These are phyloP conservation scores for Eristalis tenax DNA, from an alignment of 2,888 invertebrate species.

Conservation along the genomic window DNA sequence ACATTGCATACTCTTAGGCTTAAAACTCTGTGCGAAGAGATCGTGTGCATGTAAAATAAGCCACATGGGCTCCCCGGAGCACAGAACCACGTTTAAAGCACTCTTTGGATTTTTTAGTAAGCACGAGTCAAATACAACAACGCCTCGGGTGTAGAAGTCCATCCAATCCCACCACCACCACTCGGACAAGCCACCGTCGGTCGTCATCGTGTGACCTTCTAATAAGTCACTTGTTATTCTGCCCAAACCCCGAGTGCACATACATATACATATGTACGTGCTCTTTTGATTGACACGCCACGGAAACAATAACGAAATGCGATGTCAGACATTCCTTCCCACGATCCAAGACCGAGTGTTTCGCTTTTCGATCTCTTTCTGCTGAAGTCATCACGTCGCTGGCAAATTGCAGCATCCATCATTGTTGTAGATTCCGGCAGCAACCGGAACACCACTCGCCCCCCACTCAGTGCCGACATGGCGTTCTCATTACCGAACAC, in stretches of 20 bases:
- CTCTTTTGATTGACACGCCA: conserved; percentile 31
- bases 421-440: conserved; percentile 30
- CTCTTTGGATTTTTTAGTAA: too few relatives aligned
- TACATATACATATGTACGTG: not conserved
- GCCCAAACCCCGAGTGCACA: not conserved
- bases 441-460: conserved; percentile 15
- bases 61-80: too few relatives aligned
- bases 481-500: conserved; percentile 21
- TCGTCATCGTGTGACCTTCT: not conserved
- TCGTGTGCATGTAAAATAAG: too few relatives aligned
- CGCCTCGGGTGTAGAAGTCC: too few relatives aligned
- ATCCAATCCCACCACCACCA: too few relatives aligned
- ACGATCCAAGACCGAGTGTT: not conserved
- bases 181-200: not conserved
- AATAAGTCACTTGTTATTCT: not conserved
- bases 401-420: conserved; percentile 59
- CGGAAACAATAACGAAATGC: conserved; percentile 33
- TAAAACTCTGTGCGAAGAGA: too few relatives aligned
- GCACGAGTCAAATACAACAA: too few relatives aligned
- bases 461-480: not conserved
- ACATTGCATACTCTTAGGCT: too few relatives aligned
- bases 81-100: too few relatives aligned
- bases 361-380: conserved; percentile 26
- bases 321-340: conserved; percentile 22
- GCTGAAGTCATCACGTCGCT: conserved; percentile 51